phyloP scores from a whole-genome alignment of 2,888 invertebrate genomes.

The Ophraella communa region DNA sequence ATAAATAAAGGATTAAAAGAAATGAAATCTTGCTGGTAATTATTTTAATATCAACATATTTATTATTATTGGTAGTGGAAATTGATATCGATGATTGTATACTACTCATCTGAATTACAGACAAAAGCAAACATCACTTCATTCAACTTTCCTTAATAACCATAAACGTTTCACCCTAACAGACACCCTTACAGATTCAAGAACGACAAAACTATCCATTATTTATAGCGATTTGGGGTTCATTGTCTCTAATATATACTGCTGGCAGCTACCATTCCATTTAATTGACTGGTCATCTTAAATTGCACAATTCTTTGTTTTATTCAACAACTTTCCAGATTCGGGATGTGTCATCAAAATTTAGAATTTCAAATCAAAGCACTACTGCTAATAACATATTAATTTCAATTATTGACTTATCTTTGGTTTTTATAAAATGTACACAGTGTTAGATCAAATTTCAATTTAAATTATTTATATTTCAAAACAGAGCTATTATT shows the following conservation, averaged over 20 bases:
- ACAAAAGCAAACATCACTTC: neutral
- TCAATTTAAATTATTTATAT: too few relatives aligned
- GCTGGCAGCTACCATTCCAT: slow-evolving; percentile 54
- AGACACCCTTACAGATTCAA: neutral
- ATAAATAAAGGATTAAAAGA: too few relatives aligned
- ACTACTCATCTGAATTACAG: too few relatives aligned
- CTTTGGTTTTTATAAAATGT: too few relatives aligned
- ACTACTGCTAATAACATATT: slow-evolving; percentile 3
- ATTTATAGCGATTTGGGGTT: slow-evolving; percentile 31
- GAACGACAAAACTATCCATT: slow-evolving; percentile 31
- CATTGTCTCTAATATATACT: slow-evolving; percentile 52
- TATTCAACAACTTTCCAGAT: slow-evolving; percentile 13
- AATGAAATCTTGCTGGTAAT: too few relatives aligned
- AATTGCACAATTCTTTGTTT: slow-evolving; percentile 51
- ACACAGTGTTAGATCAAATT: too few relatives aligned
- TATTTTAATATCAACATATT: too few relatives aligned
- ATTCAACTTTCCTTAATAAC: neutral
- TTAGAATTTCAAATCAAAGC: neutral
- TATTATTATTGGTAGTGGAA: too few relatives aligned
- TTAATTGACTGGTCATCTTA: slow-evolving; percentile 57
- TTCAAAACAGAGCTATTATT: too few relatives aligned
- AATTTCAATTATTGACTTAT: too few relatives aligned
- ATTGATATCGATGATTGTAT: too few relatives aligned
- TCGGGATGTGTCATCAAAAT: slow-evolving; percentile 8
- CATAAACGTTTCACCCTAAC: neutral